Evolutionary conservation across 2,888 invertebrate species (phyloP).

Genomic region (Eumerus sabulonum): DNA sequence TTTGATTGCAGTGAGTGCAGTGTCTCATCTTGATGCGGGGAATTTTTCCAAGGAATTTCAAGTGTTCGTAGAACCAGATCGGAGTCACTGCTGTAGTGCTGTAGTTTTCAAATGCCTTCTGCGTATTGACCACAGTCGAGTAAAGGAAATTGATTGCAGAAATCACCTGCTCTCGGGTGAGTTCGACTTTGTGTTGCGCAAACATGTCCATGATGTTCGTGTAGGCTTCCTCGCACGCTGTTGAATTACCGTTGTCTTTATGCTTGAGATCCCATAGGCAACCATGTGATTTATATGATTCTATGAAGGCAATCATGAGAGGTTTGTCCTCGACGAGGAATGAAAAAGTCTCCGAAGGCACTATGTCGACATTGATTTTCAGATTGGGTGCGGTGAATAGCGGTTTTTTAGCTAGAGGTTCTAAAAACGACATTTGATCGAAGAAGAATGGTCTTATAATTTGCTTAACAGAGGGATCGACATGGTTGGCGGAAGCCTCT

Average conservation of each 20-base stretch:
- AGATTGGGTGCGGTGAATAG: not conserved
- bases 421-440: conserved; percentile 41
- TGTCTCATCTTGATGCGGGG: conserved; percentile 13
- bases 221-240: conserved; percentile 29
- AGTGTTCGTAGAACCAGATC: conserved; percentile 42
- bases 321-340: conserved; percentile 33
- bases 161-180: conserved; percentile 39
- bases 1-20: conserved; percentile 47
- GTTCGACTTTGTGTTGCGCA: conserved; percentile 24
- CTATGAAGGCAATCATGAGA: conserved; percentile 45
- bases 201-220: conserved; percentile 43
- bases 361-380: not conserved
- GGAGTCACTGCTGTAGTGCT: not conserved
- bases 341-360: conserved; percentile 14
- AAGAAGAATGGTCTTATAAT: conserved; percentile 35
- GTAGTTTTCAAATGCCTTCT: conserved; percentile 6
- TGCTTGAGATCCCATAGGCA: conserved; percentile 41
- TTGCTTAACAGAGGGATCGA: conserved; percentile 15
- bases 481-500: conserved; percentile 14
- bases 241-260: conserved; percentile 7
- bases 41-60: conserved; percentile 29
- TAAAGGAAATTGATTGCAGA: conserved; percentile 42
- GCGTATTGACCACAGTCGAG: conserved; percentile 22
- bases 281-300: conserved; percentile 26
- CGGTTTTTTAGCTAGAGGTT: conserved; percentile 33